Conservation (phyloP, 37 sponge, comb jelly and placozoan species). For the Aplysina aerophoba region DNA sequence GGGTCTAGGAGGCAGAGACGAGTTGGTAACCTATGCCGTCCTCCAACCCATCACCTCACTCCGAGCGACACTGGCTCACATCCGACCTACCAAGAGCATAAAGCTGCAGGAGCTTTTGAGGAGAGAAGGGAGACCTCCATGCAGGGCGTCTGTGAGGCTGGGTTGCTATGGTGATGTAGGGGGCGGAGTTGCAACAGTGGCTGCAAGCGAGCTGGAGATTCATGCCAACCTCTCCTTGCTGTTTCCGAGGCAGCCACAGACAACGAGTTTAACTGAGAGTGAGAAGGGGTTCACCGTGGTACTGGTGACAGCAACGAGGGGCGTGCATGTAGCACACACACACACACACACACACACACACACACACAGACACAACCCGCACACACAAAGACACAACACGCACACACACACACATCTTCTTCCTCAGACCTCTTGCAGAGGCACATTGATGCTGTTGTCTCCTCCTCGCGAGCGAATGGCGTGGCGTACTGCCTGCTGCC, state of each 20-base stretch:
- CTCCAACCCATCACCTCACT: conserved; percentile 54
- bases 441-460: too few relatives aligned
- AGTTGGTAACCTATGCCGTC: not conserved
- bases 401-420: not conserved
- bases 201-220: not conserved
- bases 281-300: too few relatives aligned
- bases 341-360: conserved; percentile 10
- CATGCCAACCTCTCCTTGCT: conserved; percentile 4
- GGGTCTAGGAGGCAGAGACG: too few relatives aligned
- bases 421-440: too few relatives aligned
- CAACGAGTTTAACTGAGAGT: too few relatives aligned
- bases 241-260: not conserved
- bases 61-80: conserved; percentile 34
- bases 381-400: conserved; percentile 7
- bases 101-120: not conserved
- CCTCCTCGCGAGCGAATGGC: too few relatives aligned
- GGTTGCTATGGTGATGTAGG: not conserved
- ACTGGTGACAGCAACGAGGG: too few relatives aligned
- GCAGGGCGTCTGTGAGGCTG: not conserved
- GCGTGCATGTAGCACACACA: not conserved
- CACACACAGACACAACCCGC: conserved; percentile 8
- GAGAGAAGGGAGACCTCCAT: not conserved
- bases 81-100: conserved; percentile 12
- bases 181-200: not conserved
- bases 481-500: not conserved